Percentiles rank a stretch among this genome's conserved stretches.
phyloP scores from a whole-genome alignment of 2,113 vertebrate genomes.

The Choloepus hoffmanni region DNA sequence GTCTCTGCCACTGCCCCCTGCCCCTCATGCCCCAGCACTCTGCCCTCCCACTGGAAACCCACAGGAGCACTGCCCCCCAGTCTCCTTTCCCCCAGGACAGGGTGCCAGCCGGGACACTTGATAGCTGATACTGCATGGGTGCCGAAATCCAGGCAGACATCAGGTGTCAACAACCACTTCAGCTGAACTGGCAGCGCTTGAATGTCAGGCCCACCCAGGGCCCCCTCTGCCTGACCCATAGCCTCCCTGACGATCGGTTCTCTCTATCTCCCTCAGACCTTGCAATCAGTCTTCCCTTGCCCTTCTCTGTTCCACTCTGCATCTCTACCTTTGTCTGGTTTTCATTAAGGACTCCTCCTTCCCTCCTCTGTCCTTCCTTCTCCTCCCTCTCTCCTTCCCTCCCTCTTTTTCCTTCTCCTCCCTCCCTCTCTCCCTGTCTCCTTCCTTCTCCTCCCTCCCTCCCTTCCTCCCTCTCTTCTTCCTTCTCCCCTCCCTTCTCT shows the following conservation, averaged over 20 bases:
- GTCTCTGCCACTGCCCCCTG: background rate
- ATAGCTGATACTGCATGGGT: background rate
- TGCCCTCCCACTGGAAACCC: too few species aligned
- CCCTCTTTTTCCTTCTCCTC: too few species aligned
- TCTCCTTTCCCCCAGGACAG: background rate
- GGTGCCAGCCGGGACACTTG: background rate
- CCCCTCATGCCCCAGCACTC: background rate
- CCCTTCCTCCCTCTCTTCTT: background rate
- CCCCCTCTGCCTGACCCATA: too few species aligned
- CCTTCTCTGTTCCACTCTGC: background rate
- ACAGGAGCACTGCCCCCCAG: fast-evolving
- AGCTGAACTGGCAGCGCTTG: fast-evolving
- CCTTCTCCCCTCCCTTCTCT: too few species aligned
- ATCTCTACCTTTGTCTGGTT: background rate
- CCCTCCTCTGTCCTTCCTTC: background rate
- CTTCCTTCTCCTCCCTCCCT: background rate
- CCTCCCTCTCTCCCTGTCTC: background rate
- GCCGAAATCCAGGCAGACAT: fast-evolving
- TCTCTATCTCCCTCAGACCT: background rate
- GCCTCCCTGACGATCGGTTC: background rate
- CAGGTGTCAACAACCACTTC: fast-evolving
- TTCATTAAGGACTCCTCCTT: too few species aligned
- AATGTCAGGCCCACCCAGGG: background rate
- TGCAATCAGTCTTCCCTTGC: background rate
- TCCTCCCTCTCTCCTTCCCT: background rate